phyloP scores from a whole-genome alignment of 2,888 invertebrate species.

The Sphaeridia pumilis region DNA sequence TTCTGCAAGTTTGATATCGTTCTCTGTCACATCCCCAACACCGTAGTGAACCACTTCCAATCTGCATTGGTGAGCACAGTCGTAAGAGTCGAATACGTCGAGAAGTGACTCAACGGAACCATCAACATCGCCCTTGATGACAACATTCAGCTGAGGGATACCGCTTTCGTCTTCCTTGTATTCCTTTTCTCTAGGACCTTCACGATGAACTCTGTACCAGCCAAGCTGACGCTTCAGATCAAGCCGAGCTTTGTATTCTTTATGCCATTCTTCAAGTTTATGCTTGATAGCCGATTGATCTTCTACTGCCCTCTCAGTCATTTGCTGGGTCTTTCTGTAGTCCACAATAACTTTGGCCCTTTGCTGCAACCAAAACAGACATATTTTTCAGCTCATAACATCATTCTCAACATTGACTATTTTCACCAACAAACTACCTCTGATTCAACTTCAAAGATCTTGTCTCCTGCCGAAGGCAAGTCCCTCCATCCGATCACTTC shows the following conservation, averaged over 20 bases:
- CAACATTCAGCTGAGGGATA: slow-evolving; percentile 20
- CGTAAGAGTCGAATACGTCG: slow-evolving; percentile 78
- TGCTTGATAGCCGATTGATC: slow-evolving; percentile 52
- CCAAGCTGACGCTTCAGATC: slow-evolving; percentile 52
- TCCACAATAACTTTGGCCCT: slow-evolving; percentile 55
- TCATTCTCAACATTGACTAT: not conserved
- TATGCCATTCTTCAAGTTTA: slow-evolving; percentile 54
- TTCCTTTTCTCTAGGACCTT: slow-evolving; percentile 52
- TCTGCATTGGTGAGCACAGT: slow-evolving; percentile 52
- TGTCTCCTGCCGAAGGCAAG: slow-evolving; percentile 77
- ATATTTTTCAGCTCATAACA: not conserved
- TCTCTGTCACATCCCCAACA: slow-evolving; percentile 72
- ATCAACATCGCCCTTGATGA: slow-evolving; percentile 66
- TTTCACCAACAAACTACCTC: slow-evolving; percentile 49
- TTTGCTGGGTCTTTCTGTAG: slow-evolving; percentile 51
- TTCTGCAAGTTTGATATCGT: slow-evolving; percentile 69
- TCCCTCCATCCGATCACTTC: slow-evolving; percentile 85
- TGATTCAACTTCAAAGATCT: slow-evolving; percentile 65
- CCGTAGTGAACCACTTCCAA: slow-evolving; percentile 80
- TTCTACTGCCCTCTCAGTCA: slow-evolving; percentile 51
- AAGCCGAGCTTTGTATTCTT: slow-evolving; percentile 52
- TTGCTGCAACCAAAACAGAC: slow-evolving; percentile 44
- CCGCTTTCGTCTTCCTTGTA: slow-evolving; percentile 39
- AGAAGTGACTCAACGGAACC: slow-evolving; percentile 93
- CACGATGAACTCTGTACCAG: slow-evolving; percentile 45